These are phyloP conservation scores for Thaumatotibia leucotreta DNA, from an alignment of 1,140 invertebrate species.

Conservation along the genomic window DNA sequence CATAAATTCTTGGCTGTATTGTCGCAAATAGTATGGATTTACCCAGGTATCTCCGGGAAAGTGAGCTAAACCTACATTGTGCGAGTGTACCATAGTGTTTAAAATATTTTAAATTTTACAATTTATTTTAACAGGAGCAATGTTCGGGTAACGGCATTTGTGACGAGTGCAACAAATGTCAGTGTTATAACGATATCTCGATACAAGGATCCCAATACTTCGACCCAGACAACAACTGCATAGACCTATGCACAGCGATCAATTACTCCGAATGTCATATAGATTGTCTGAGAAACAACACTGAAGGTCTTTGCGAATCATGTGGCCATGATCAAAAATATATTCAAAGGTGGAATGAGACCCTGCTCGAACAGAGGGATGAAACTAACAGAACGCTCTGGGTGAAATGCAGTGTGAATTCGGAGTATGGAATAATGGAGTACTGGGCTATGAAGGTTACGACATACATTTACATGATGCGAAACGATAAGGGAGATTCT, in stretches of 20 bases:
- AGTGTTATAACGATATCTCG: slow-evolving; percentile 37
- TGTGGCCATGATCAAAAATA: slow-evolving; percentile 23
- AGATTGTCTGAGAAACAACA: slow-evolving; percentile 27
- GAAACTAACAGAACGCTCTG: slow-evolving; percentile 37
- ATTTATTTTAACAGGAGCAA: slow-evolving; percentile 28
- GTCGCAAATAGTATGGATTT: no score
- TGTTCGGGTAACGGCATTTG: slow-evolving; percentile 56
- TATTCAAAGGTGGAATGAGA: slow-evolving; percentile 29
- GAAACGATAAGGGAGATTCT: not conserved
- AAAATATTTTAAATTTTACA: not conserved
- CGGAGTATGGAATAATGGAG: slow-evolving; percentile 36
- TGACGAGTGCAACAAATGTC: slow-evolving; percentile 36
- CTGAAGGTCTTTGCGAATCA: not conserved
- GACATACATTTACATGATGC: not conserved
- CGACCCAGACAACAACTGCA: slow-evolving; percentile 44
- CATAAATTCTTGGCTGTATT: no score
- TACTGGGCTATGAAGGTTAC: slow-evolving; percentile 45
- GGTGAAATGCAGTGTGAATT: slow-evolving; percentile 44
- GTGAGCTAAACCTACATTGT: no score
- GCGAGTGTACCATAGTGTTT: no score
- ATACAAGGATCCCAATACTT: slow-evolving; percentile 50
- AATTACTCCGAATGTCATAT: slow-evolving; percentile 45
- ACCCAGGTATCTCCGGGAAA: no score
- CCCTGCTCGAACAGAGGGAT: slow-evolving; percentile 30
- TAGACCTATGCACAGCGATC: slow-evolving; percentile 48